phyloP scores from a whole-genome alignment of 2,113 vertebrate genomes.

The Trochalopteron elliotii region DNA sequence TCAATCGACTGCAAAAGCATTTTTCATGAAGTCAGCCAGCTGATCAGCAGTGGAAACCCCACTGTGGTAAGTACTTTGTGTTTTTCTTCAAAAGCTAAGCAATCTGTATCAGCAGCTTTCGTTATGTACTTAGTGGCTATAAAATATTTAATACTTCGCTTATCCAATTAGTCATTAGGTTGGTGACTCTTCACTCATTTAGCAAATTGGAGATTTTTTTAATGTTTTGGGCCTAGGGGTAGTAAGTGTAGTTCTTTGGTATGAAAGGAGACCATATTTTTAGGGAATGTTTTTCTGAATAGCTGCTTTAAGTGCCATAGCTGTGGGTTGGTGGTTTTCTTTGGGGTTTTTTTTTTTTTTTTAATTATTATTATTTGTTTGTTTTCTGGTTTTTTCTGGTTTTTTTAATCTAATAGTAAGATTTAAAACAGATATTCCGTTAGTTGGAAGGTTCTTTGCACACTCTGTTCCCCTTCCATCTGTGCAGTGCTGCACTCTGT shows the following conservation, averaged over 20 bases:
- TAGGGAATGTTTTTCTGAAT: background rate
- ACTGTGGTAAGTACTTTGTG: constrained; percentile 84
- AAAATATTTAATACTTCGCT: background rate
- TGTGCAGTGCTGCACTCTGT: background rate
- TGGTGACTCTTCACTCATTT: background rate
- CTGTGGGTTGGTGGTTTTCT: background rate
- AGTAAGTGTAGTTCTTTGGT: background rate
- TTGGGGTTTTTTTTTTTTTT: background rate
- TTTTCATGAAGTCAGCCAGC: constrained; percentile 95
- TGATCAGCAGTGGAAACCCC: constrained; percentile 96
- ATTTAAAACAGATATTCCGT: background rate
- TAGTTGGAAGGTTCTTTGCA: background rate
- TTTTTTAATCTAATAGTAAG: background rate
- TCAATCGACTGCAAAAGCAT: constrained; percentile 97
- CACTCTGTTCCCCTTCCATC: background rate
- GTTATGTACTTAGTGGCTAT: background rate
- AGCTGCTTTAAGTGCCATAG: background rate
- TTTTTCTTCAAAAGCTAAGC: background rate
- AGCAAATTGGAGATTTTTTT: background rate
- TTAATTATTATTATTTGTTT: background rate
- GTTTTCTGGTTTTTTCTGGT: background rate
- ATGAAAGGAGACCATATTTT: background rate
- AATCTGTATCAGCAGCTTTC: background rate
- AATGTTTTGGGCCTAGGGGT: background rate
- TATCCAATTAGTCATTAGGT: background rate